phyloP scores from a whole-genome alignment of 2,797 vertebrate genomes.

The Eleutherodactylus coqui region DNA sequence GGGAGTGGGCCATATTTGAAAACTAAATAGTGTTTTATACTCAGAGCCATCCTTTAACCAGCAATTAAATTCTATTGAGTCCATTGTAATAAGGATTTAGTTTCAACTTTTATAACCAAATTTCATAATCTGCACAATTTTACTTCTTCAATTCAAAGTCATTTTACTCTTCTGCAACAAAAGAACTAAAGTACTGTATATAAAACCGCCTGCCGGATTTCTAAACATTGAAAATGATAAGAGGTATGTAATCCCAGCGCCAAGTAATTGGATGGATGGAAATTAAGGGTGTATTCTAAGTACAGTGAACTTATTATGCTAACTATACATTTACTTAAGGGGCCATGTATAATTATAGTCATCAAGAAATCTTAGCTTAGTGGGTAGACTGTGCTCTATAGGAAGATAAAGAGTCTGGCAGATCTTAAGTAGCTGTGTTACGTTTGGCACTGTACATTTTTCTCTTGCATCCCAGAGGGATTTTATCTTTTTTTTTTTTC shows the following conservation, averaged over 20 bases:
- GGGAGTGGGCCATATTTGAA: too few relatives aligned
- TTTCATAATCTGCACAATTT: not conserved
- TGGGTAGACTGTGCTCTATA: not conserved
- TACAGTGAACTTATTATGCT: constrained; percentile 1
- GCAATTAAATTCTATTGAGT: too few relatives aligned
- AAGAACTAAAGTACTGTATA: not conserved
- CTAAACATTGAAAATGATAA: constrained; percentile 12
- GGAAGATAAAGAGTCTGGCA: not conserved
- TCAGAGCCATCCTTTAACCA: too few relatives aligned
- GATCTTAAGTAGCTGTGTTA: constrained; percentile 32
- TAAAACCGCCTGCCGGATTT: constrained; percentile 10
- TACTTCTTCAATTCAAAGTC: not conserved
- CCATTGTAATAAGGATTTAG: too few relatives aligned
- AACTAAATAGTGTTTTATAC: too few relatives aligned
- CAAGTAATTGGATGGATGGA: not conserved
- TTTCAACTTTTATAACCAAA: not conserved
- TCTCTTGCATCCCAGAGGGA: constrained; percentile 65
- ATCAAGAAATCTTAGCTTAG: not conserved
- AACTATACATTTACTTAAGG: not conserved
- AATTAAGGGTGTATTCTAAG: not conserved
- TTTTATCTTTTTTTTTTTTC: constrained; percentile 47
- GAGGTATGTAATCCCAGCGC: not conserved
- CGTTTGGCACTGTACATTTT: constrained; percentile 36
- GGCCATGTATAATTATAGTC: constrained; percentile 31
- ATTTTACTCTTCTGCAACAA: not conserved